A percentile compares a stretch with the other conserved stretches of the same genome.
Evolutionary conservation across 2,113 vertebrate genomes (phyloP).

Genomic region (Etheostoma spectabile): DNA sequence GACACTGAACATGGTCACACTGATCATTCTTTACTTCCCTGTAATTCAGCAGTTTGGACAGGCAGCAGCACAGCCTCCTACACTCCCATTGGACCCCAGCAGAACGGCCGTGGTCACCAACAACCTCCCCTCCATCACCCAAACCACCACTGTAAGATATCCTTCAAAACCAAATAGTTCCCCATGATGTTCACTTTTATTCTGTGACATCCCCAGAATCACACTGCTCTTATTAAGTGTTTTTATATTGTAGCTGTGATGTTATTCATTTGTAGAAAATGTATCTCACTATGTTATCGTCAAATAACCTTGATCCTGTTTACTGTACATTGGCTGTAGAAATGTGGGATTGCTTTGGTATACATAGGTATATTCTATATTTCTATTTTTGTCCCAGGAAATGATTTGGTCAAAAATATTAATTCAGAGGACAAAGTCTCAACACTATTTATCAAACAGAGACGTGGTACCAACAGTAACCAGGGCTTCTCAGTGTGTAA

Average conservation of each 20-base stretch:
- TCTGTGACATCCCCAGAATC: background rate
- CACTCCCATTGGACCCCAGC: constrained; percentile 79
- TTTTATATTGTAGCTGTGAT: background rate
- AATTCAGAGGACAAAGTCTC: background rate
- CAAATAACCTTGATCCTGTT: background rate
- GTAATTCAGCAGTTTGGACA: constrained; percentile 82
- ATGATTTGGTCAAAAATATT: background rate
- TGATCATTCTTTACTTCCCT: constrained; percentile 7
- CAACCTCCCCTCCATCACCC: constrained; percentile 82
- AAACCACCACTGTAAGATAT: constrained; percentile 79
- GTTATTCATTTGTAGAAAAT: background rate
- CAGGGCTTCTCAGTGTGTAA: too few species aligned
- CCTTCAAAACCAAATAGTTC: background rate
- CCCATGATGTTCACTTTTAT: background rate
- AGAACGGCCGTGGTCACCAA: constrained; percentile 80
- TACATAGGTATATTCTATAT: background rate
- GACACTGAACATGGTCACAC: background rate
- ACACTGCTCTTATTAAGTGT: background rate
- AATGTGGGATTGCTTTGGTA: background rate
- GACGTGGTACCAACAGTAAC: too few species aligned
- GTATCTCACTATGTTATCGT: background rate
- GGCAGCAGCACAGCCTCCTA: constrained; percentile 84
- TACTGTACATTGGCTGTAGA: background rate
- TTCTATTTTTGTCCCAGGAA: background rate
- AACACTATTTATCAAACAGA: background rate